Evolutionary conservation across 2,797 vertebrate species (phyloP), one percentile per base, ranked within the genome.

Genomic region (Glossophaga mutica): DNA sequence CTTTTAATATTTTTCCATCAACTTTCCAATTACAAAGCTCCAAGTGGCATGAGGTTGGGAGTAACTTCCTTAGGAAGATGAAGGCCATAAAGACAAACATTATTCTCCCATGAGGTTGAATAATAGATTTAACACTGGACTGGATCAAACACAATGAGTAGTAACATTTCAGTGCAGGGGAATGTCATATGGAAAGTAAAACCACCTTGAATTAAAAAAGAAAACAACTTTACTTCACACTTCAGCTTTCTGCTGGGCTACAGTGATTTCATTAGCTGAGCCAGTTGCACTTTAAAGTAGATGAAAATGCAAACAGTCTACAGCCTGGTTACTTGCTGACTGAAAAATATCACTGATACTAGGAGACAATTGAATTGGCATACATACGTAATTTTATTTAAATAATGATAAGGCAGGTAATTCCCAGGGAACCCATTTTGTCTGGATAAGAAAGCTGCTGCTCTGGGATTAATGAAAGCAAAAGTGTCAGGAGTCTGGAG

Each of bases 361-460:
- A 87, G n/a, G 93, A 96, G 59, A 94, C 59, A 93, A 91, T 46
- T 96, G 55, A 96, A 92, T 84, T 92, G 74, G 37, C 39, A 89
- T 84, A 65, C 57, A 90, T 50, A 79, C 55, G 9, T 81, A 96
- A 95, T 92, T 90, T 93, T 97, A 87, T 96, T 96, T 94, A 59
- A 93, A 95, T 95, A 95, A 87, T 73, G 55, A 50, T 87, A 87
- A 87, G 22, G 19, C 15, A 87, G 12, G 76, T 87, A 91, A 89
- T 81, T 81, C n/a, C 42, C n/a, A 90, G 34, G 19, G 37, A 57
- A 4, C 24, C 19, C 29, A 44, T 89, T 34, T 65, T 50, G 78
- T 76, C 77, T 93, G 2, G 11, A 24, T 92, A 42, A 50, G n/a
- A 94, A 97, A 90, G 9, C 59, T 92, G 29, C 32, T 97, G 32